phyloP scores from a whole-genome alignment of 2,113 vertebrate genomes.

The Mixornis gularis region DNA sequence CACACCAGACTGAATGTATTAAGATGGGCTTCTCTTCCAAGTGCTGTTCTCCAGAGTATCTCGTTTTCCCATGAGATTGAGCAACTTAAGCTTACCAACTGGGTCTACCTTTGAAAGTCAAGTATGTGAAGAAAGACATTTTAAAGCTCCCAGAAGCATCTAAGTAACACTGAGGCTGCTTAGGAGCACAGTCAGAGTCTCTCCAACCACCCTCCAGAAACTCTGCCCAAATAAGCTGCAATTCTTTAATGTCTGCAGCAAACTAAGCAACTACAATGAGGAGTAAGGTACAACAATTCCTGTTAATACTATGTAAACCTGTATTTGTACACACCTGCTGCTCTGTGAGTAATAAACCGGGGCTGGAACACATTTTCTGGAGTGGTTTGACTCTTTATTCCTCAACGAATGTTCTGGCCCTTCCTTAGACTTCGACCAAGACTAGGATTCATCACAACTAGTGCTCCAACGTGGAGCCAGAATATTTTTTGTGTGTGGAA shows the following conservation, averaged over 20 bases:
- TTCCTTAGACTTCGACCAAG: conserved; percentile 72
- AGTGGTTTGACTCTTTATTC: conserved; percentile 70
- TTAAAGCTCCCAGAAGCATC: background rate
- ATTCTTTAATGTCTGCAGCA: background rate
- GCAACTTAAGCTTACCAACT: background rate
- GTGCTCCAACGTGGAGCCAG: conserved; percentile 61
- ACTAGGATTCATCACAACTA: conserved; percentile 65
- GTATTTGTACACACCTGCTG: conserved; percentile 74
- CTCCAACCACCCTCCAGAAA: background rate
- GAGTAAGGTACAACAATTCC: conserved; percentile 28
- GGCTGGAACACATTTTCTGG: conserved; percentile 66
- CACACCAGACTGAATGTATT: background rate
- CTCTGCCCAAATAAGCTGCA: background rate
- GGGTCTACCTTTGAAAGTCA: background rate
- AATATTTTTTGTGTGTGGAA: conserved; percentile 64
- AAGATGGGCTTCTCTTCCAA: background rate
- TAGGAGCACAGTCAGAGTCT: background rate
- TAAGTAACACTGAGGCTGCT: background rate
- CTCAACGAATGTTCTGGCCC: conserved; percentile 70
- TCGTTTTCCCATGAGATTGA: background rate
- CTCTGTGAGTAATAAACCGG: conserved; percentile 68
- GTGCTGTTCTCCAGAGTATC: background rate
- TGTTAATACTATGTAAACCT: conserved; percentile 52
- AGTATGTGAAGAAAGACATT: background rate
- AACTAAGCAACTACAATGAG: background rate